Conservation (phyloP, 2,888 invertebrate species). For the Eristalis intricaria region DNA sequence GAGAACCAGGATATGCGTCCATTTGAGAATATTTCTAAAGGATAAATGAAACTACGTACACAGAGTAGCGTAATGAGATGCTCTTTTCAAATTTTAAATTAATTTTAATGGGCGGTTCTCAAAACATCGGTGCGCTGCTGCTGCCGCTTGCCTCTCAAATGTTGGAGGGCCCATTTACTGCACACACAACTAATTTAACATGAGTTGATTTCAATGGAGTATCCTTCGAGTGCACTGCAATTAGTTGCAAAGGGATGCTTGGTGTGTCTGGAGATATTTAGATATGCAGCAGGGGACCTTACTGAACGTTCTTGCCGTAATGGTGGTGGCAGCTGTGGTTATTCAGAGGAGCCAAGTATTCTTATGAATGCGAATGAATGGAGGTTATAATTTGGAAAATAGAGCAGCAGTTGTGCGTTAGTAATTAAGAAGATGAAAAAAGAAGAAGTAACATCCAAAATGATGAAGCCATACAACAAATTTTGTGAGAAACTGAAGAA, state of each 20-base stretch:
- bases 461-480: conserved; percentile 13
- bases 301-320: conserved; percentile 30
- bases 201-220: conserved; percentile 67
- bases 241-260: conserved; percentile 46
- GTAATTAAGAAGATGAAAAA: conserved; percentile 41
- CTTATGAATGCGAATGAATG: conserved; percentile 39
- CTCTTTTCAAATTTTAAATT: conserved; percentile 69
- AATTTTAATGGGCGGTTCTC: conserved; percentile 68
- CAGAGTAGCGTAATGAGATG: conserved; percentile 68
- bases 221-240: conserved; percentile 65
- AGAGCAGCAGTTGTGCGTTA: conserved; percentile 47
- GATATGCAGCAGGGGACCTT: conserved; percentile 12
- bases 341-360: conserved; percentile 17
- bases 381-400: conserved; percentile 47
- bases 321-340: conserved; percentile 20
- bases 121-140: conserved; percentile 28
- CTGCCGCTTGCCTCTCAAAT: conserved; percentile 24
- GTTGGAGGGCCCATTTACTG: conserved; percentile 24
- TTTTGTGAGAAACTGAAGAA: background rate
- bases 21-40: conserved; percentile 60
- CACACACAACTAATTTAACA: conserved; percentile 67
- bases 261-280: conserved; percentile 25
- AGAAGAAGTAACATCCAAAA: conserved; percentile 12
- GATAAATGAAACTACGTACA: conserved; percentile 41
- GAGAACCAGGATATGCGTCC: conserved; percentile 45